A percentile compares a stretch with the other conserved stretches of the same genome.
Evolutionary conservation across 53 echinoderm and acorn worm genomes (phyloP).

Genomic region (Apostichopus leukothele): DNA sequence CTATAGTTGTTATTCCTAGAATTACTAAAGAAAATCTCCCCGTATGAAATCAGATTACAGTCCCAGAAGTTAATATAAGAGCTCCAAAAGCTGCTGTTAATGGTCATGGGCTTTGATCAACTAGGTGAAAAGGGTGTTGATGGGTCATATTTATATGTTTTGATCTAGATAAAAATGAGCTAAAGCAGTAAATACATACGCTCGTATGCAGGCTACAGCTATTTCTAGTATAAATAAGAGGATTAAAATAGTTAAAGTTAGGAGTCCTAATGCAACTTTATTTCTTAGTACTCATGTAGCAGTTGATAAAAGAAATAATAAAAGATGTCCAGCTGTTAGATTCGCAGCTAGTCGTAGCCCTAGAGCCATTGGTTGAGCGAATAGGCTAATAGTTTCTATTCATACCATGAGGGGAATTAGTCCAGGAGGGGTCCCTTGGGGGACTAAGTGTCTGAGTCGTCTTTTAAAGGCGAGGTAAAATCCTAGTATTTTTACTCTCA

Average conservation of each 20-base stretch:
- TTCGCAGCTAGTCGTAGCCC: conserved; percentile 65
- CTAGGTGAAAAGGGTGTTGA: conserved; percentile 75
- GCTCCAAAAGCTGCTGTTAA: conserved; percentile 64
- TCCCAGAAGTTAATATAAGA: conserved; percentile 61
- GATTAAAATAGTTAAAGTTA: conserved; percentile 48
- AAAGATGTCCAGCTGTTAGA: conserved; percentile 57
- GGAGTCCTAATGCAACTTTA: not conserved
- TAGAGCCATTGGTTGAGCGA: conserved; percentile 64
- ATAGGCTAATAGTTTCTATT: conserved; percentile 62
- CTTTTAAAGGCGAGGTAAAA: conserved; percentile 53
- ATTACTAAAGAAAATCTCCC: not conserved
- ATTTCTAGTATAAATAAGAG: conserved; percentile 61
- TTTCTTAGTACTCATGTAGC: conserved; percentile 48
- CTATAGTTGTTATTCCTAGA: conserved; percentile 1
- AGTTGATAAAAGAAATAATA: conserved; percentile 53
- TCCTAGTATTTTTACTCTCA: conserved; percentile 55
- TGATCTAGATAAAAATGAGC: conserved; percentile 53
- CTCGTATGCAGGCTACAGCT: conserved; percentile 67
- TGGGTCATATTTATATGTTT: conserved; percentile 66
- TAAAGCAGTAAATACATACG: conserved; percentile 60
- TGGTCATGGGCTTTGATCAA: conserved; percentile 73
- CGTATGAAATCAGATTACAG: conserved; percentile 62
- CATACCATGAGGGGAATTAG: conserved; percentile 60
- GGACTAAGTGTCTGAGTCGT: conserved; percentile 57
- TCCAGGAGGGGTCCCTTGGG: conserved; percentile 56